Percentiles rank a stretch among this genome's conserved stretches.
Conservation (phyloP, 2,113 vertebrate species). For the Osmerus eperlanus region DNA sequence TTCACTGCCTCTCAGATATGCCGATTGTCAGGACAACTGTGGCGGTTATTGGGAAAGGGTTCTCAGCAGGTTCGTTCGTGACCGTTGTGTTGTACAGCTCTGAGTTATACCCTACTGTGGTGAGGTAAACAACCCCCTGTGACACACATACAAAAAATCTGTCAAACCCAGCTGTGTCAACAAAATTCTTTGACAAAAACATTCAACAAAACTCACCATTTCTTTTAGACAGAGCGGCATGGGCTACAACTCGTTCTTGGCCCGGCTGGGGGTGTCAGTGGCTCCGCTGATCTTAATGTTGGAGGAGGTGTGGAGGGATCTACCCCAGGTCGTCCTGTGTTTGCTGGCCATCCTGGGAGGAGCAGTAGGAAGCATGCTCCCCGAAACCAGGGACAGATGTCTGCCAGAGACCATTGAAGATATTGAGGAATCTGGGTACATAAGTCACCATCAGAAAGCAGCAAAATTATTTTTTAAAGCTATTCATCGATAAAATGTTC, state of each 20-base stretch:
- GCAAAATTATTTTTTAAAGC: no score
- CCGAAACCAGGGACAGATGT: constrained; percentile 70
- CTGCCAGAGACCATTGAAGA: constrained; percentile 83
- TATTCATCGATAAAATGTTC: no score
- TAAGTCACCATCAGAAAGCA: no score
- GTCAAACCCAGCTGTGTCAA: neutral
- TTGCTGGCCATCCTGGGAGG: constrained; percentile 57
- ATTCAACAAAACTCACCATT: neutral
- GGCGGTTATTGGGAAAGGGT: constrained; percentile 76
- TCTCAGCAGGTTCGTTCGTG: constrained; percentile 77
- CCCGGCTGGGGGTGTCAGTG: constrained; percentile 73
- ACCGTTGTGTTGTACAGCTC: constrained; percentile 76
- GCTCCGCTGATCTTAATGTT: constrained; percentile 76
- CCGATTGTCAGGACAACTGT: constrained; percentile 62
- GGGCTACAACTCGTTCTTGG: constrained; percentile 75
- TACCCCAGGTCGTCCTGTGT: constrained; percentile 72
- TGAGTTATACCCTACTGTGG: constrained; percentile 83
- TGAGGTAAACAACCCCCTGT: constrained; percentile 71
- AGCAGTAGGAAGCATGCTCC: constrained; percentile 60
- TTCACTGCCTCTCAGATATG: constrained; percentile 57
- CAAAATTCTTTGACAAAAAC: neutral
- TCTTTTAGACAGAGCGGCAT: constrained; percentile 76
- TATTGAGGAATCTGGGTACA: constrained; percentile 66
- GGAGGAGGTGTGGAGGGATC: constrained; percentile 72
- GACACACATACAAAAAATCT: neutral